Evolutionary conservation across 2,888 invertebrate species (phyloP).

Genomic region (Arctia plantaginis): DNA sequence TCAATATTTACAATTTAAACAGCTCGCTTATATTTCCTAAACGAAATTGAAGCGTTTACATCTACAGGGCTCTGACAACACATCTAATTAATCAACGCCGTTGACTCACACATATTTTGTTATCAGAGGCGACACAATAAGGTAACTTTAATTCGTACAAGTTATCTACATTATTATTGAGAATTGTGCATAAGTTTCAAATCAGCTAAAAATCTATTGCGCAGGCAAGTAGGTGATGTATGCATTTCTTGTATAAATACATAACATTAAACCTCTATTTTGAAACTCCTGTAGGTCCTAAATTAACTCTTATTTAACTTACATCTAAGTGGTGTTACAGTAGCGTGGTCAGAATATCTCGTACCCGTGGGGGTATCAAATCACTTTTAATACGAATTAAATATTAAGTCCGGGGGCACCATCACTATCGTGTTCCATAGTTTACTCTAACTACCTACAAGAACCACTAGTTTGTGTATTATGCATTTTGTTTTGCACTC

Average conservation of each 20-base stretch:
- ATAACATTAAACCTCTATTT: conserved; percentile 57
- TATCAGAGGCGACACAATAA: conserved; percentile 66
- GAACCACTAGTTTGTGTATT: conserved; percentile 81
- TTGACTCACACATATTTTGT: conserved; percentile 50
- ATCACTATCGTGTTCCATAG: conserved; percentile 64
- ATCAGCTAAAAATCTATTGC: conserved; percentile 77
- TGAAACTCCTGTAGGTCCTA: conserved; percentile 64
- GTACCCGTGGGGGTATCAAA: conserved; percentile 58
- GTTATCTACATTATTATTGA: conserved; percentile 64
- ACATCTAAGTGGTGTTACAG: conserved; percentile 78
- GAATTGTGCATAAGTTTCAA: conserved; percentile 78
- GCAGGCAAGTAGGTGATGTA: conserved; percentile 84
- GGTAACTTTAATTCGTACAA: conserved; percentile 78
- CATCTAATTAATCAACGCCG: conserved; percentile 47
- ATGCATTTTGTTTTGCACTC: conserved; percentile 77
- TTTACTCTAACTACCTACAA: conserved; percentile 72
- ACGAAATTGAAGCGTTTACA: conserved; percentile 46
- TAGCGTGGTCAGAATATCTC: conserved; percentile 68
- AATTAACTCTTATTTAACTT: conserved; percentile 62
- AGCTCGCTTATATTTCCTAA: conserved; percentile 47
- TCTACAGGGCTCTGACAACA: conserved; percentile 48
- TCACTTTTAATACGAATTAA: conserved; percentile 58
- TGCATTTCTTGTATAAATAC: conserved; percentile 65
- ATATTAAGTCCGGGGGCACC: conserved; percentile 63
- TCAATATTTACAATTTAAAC: conserved; percentile 55